Conservation (phyloP, 2,888 invertebrate genomes). For the Drosophila putrida region DNA sequence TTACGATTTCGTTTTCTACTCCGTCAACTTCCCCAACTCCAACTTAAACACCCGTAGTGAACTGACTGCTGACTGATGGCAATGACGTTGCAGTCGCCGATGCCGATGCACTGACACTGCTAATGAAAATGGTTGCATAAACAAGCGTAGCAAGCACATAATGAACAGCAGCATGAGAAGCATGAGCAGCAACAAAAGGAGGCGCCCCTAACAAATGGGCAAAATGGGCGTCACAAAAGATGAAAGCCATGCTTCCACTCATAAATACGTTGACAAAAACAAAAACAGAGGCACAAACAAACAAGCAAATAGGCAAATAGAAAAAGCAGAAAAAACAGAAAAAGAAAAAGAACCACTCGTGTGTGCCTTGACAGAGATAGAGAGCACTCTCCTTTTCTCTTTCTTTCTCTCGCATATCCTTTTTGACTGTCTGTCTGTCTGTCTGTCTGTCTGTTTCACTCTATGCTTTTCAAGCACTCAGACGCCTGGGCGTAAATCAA, state of each 20-base stretch:
- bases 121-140: constrained; percentile 79
- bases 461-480: constrained; percentile 56
- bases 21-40: constrained; percentile 13
- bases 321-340: constrained; percentile 7
- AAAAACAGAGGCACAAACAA: constrained; percentile 30
- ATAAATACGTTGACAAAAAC: constrained; percentile 65
- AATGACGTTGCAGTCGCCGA: constrained; percentile 60
- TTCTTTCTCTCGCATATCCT: constrained; percentile 22
- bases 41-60: constrained; percentile 1
- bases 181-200: constrained; percentile 25
- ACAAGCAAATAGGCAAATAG: constrained; percentile 26
- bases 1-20: constrained; percentile 1
- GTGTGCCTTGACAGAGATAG: constrained; percentile 54
- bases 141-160: constrained; percentile 62
- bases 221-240: constrained; percentile 70
- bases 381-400: constrained; percentile 24
- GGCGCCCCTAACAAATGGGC: constrained; percentile 29
- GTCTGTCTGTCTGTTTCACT: constrained; percentile 38
- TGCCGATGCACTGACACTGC: constrained; percentile 46
- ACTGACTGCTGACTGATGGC: constrained; percentile 61
- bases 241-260: constrained; percentile 72
- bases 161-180: constrained; percentile 45
- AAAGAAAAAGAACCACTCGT: constrained; percentile 28
- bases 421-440: constrained; percentile 33
- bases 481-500: constrained; percentile 74